Evolutionary conservation across 2,888 invertebrate genomes (phyloP), one percentile per base, ranked within the genome.

Genomic region (Heterodera filipjevi): DNA sequence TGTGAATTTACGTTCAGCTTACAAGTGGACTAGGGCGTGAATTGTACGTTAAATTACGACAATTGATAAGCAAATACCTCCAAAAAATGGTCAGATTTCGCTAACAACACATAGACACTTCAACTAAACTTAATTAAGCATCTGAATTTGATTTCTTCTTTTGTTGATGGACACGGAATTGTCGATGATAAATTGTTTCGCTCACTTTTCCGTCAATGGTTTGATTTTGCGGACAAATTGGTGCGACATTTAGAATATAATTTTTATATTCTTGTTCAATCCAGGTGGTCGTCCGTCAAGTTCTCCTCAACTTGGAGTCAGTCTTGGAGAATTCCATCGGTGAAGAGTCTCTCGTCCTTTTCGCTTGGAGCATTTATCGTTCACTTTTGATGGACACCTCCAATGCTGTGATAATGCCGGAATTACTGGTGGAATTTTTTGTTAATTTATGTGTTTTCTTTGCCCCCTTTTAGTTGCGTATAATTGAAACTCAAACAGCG

Each of bases 281-380:
- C 0, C 10, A 73, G 73, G 27, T 64, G 22, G n/a, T 73, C 27
- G 14, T 73, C 35, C 49, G 73, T 3, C 35, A 49, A 64, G n/a
- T 73, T 14, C 73, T 73, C 30, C 64, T 73, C 22, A 27, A 44
- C 1, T 73, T 44, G 59, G 73, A 73, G 64, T 19, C 46, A n/a
- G 73, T 73, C 35, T 73, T 73, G 27, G 73, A 73, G 12, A 73
- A 33, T 49, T 73, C 73, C 10, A 49, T 73, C 39, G 64, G 35
- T 0, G 73, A 35, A 10, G 49, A 64, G 27, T 30, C 73, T 35
- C 59, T 73, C 27, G 44, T 64, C 35, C 8, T 64, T 46, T 73
- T 49, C 30, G 64, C 64, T 44, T 73, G 73, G 73, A 33, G 39
- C 64, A 73, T 27, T 73, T 49, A 64, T 49, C 33, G 73, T 27